Conservation (phyloP, 2,113 vertebrate species). For the Synodontis membranacea region DNA sequence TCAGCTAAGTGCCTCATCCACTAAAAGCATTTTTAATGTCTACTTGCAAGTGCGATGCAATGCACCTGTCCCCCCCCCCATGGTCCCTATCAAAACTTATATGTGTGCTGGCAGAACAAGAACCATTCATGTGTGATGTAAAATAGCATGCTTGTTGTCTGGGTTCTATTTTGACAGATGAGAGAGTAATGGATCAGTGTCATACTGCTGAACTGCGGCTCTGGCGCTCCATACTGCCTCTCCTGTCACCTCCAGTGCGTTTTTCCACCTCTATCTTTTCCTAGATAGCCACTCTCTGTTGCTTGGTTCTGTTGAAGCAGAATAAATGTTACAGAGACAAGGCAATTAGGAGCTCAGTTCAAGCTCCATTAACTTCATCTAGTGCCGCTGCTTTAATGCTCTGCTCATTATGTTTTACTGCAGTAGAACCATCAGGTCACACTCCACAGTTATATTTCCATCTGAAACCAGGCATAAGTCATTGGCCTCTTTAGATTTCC, state of each 20-base stretch:
- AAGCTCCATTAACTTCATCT: constrained; percentile 94
- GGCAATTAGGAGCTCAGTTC: constrained; percentile 94
- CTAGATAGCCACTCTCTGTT: constrained; percentile 44
- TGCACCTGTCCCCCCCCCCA: constrained; percentile 35
- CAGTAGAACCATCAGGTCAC: constrained; percentile 51
- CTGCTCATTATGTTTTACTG: constrained; percentile 58
- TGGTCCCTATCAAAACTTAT: constrained; percentile 15
- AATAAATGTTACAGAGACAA: constrained; percentile 87
- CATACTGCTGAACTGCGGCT: constrained; percentile 7
- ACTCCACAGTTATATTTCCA: constrained; percentile 53
- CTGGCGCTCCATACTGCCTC: background rate
- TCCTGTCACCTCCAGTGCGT: constrained; percentile 19
- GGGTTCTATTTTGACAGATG: constrained; percentile 22
- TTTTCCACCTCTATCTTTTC: constrained; percentile 36
- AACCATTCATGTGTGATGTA: background rate
- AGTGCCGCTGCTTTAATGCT: constrained; percentile 80
- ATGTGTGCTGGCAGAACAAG: constrained; percentile 1
- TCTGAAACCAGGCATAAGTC: constrained; percentile 47
- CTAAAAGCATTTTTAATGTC: constrained; percentile 48
- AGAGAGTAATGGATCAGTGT: constrained; percentile 6
- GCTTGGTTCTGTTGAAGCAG: constrained; percentile 50
- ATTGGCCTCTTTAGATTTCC: constrained; percentile 32
- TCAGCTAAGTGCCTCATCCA: constrained; percentile 52
- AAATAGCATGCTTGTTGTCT: background rate
- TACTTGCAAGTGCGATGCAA: constrained; percentile 24